These are phyloP conservation scores for Mythimna albipuncta DNA, from an alignment of 2,888 invertebrate genomes.

Conservation along the genomic window DNA sequence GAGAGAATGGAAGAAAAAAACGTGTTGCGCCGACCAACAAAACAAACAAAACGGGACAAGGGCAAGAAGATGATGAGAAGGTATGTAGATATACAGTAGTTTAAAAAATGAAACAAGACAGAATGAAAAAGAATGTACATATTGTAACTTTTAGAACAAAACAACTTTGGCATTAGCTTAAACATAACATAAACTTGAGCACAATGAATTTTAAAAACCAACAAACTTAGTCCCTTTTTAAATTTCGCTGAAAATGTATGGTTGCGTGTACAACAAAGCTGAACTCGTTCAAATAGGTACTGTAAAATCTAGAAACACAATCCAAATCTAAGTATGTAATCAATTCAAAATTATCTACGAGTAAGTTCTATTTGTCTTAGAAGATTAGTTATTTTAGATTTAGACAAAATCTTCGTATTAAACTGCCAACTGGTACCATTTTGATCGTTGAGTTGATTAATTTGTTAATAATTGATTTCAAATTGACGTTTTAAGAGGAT, in stretches of 20 bases:
- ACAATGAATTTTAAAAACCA: slow-evolving; percentile 18
- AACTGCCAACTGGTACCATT: neutral
- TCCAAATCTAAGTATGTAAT: neutral
- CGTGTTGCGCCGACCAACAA: too few relatives aligned
- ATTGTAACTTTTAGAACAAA: slow-evolving; percentile 1
- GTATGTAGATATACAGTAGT: too few relatives aligned
- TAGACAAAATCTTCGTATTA: neutral
- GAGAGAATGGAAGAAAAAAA: too few relatives aligned
- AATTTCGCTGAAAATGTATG: slow-evolving; percentile 15
- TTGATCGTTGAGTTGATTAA: slow-evolving; percentile 32
- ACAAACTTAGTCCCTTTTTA: neutral
- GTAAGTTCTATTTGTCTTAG: neutral
- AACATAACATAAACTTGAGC: slow-evolving; percentile 3
- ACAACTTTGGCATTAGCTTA: slow-evolving; percentile 7
- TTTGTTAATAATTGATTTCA: slow-evolving; percentile 37
- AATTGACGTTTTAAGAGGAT: slow-evolving; percentile 38
- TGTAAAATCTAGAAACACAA: neutral
- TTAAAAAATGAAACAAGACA: too few relatives aligned
- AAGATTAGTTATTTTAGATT: neutral
- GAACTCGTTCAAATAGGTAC: neutral
- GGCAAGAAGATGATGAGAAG: too few relatives aligned
- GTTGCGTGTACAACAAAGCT: neutral
- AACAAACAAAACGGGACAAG: too few relatives aligned
- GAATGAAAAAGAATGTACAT: neutral
- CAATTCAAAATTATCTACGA: neutral